Conservation (phyloP, 1,140 invertebrate genomes). For the Dreissena polymorpha region DNA sequence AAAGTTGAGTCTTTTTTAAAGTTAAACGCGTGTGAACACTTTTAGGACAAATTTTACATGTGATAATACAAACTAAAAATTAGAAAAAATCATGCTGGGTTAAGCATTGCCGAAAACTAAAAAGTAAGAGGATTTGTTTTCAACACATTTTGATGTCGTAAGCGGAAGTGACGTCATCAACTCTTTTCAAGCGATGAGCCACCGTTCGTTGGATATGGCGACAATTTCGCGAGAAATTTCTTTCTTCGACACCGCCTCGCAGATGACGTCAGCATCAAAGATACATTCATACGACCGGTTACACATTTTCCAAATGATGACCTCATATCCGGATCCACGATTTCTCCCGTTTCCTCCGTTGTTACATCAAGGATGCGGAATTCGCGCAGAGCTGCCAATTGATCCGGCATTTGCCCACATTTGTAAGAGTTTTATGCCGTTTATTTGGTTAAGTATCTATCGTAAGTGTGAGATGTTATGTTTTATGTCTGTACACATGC, state of each 20-base stretch:
- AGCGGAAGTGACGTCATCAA: no score
- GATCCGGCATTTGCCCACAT: conserved; percentile 57
- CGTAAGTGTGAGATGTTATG: no score
- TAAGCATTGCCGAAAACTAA: no score
- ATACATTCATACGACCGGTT: not conserved
- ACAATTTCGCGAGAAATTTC: conserved; percentile 29
- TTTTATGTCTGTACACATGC: no score
- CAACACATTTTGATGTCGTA: no score
- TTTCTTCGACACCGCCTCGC: conserved; percentile 48
- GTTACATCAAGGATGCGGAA: not conserved
- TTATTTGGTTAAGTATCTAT: no score
- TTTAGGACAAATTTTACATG: no score
- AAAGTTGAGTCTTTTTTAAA: no score
- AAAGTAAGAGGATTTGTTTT: no score
- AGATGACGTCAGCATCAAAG: conserved; percentile 11
- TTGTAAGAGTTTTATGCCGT: conserved; percentile 24
- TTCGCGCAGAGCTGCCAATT: conserved; percentile 35
- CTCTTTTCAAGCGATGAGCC: not conserved
- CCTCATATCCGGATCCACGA: not conserved
- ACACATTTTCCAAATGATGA: not conserved
- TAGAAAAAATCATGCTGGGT: no score
- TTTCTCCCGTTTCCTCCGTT: not conserved
- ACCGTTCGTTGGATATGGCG: not conserved
- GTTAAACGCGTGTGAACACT: no score
- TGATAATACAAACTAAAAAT: no score